A percentile compares a stretch with the other conserved stretches of the same genome.
Conservation (phyloP, 2,113 vertebrate species). For the Pituophis catenifer region DNA sequence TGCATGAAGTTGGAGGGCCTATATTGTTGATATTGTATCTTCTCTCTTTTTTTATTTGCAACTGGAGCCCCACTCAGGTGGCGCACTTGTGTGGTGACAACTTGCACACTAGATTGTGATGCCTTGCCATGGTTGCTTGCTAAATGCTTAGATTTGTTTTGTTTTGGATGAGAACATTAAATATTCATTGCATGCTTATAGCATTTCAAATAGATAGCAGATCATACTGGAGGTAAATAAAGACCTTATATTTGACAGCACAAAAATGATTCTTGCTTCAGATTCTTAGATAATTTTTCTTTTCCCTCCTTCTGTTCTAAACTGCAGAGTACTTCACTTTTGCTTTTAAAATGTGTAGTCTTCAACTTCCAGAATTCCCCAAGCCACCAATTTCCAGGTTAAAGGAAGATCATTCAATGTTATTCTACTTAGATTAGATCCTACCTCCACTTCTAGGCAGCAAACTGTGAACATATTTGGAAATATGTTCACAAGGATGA, state of each 20-base stretch:
- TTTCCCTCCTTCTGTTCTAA: not conserved
- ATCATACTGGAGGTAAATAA: not conserved
- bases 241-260: not conserved
- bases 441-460: not conserved
- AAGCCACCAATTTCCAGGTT: not conserved
- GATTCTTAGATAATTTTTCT: not conserved
- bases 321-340: not conserved
- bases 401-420: not conserved
- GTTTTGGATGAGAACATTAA: not conserved
- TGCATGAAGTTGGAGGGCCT: not conserved
- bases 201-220: not conserved
- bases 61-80: not conserved
- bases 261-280: not conserved
- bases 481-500: not conserved
- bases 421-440: not conserved
- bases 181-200: not conserved
- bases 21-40: not conserved
- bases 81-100: not conserved
- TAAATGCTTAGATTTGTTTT: not conserved
- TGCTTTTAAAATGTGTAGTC: not conserved
- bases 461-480: not conserved
- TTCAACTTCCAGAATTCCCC: not conserved
- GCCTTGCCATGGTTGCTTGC: not conserved
- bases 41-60: not conserved
- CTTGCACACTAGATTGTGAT: not conserved